These are phyloP conservation scores for Grus americana DNA, from an alignment of 2,113 vertebrate genomes.

Conservation along the genomic window DNA sequence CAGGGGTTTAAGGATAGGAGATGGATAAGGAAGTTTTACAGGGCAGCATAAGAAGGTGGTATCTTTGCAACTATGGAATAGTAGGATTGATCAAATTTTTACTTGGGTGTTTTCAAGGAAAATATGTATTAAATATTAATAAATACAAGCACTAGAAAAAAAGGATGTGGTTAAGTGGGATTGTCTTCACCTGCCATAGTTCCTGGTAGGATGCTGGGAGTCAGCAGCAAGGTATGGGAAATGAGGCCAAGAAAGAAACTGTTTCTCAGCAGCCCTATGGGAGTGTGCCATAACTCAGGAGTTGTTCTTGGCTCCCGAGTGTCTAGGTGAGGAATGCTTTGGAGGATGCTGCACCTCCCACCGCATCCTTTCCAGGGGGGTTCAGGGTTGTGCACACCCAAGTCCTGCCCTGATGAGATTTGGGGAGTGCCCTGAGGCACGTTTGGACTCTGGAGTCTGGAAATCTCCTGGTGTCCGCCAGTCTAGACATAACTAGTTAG, in stretches of 20 bases:
- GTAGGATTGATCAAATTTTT: not conserved
- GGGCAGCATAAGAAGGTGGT: not conserved
- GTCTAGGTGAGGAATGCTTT: not conserved
- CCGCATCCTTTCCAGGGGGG: not conserved
- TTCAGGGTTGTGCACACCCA: not conserved
- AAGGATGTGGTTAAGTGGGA: not conserved
- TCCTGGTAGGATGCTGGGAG: not conserved
- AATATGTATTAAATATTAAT: not conserved
- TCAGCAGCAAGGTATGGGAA: not conserved
- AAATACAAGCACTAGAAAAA: not conserved
- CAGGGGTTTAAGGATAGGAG: not conserved
- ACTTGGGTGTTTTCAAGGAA: not conserved
- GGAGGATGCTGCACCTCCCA: not conserved
- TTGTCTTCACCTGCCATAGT: not conserved
- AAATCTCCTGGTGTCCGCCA: not conserved
- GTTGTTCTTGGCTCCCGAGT: not conserved
- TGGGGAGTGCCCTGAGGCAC: not conserved
- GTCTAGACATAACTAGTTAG: constrained; percentile 30
- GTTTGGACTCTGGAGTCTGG: not conserved
- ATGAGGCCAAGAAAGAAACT: not conserved
- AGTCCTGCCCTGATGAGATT: not conserved
- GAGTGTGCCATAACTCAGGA: not conserved
- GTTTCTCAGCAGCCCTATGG: not conserved
- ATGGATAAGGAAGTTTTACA: not conserved
- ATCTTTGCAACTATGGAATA: not conserved